Percentiles rank a stretch among this genome's conserved stretches.
These are phyloP conservation scores for Drosophila affinis DNA, from an alignment of 2,888 invertebrate genomes.

Conservation along the genomic window DNA sequence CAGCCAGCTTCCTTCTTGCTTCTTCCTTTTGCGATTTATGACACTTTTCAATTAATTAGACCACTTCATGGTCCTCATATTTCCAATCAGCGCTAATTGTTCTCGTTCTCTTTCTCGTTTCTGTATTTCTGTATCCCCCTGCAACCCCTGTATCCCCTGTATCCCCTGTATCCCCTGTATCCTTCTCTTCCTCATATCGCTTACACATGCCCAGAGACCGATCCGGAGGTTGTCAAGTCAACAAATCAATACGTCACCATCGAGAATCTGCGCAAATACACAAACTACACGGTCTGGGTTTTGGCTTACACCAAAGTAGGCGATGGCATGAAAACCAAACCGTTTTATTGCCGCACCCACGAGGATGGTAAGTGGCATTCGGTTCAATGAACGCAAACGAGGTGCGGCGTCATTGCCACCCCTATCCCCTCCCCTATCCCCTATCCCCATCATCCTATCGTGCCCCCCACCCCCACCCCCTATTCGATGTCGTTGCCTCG, in stretches of 20 bases:
- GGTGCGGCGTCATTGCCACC: constrained; percentile 39
- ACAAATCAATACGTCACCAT: constrained; percentile 85
- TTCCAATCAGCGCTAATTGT: constrained; percentile 67
- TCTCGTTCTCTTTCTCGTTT: constrained; percentile 32
- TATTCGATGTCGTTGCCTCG: constrained; percentile 52
- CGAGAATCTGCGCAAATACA: constrained; percentile 91
- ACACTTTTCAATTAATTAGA: constrained; percentile 57
- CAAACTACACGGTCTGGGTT: constrained; percentile 96
- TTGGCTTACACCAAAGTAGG: constrained; percentile 95
- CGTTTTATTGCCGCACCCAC: constrained; percentile 93
- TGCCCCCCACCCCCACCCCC: background rate
- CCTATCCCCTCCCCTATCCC: background rate
- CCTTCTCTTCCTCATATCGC: background rate
- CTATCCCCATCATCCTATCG: background rate
- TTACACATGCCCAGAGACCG: constrained; percentile 85
- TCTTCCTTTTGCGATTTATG: constrained; percentile 32
- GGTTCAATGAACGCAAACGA: constrained; percentile 77
- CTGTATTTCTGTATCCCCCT: background rate
- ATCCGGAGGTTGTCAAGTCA: constrained; percentile 90
- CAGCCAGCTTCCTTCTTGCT: constrained; percentile 9
- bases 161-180: too few species aligned
- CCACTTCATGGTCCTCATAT: constrained; percentile 52
- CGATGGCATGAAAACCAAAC: constrained; percentile 93
- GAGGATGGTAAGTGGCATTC: constrained; percentile 89
- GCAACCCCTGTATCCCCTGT: too few species aligned